Evolutionary conservation across 2,113 vertebrate genomes (phyloP).

Genomic region (Podarcis cretensis): DNA sequence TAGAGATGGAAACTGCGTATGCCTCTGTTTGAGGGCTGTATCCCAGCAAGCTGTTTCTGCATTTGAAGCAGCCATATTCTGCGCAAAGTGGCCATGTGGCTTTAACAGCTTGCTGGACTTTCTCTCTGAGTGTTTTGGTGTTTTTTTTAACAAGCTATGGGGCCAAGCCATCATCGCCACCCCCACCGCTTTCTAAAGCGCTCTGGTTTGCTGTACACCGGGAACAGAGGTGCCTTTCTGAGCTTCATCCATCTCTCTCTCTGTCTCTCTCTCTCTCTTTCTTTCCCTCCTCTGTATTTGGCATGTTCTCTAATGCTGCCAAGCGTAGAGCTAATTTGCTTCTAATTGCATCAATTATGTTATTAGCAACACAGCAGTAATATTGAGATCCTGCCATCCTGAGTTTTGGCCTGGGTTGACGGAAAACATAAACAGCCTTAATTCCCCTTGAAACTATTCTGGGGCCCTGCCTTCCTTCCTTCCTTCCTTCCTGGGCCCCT

Average conservation of each 20-base stretch:
- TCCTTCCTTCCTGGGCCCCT: background rate
- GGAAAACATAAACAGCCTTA: background rate
- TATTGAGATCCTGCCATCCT: background rate
- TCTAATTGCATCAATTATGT: conserved; percentile 40
- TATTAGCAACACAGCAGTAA: conserved; percentile 1
- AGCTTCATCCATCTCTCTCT: background rate
- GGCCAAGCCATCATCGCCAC: background rate
- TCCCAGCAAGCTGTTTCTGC: background rate
- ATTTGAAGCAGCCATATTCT: background rate
- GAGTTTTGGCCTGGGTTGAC: background rate
- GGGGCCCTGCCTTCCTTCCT: background rate
- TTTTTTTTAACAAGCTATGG: no score
- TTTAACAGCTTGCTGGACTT: background rate
- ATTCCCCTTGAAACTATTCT: no score
- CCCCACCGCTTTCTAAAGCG: no score
- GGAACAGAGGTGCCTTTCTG: background rate
- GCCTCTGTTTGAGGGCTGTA: background rate
- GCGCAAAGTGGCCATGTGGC: background rate
- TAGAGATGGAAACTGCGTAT: background rate
- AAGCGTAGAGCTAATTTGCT: conserved; percentile 36
- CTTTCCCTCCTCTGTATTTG: background rate
- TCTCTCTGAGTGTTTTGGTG: background rate
- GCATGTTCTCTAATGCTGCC: conserved; percentile 33
- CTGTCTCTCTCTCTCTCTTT: no score
- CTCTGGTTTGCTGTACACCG: background rate